These are phyloP conservation scores for Archegozetes longisetosus DNA, from an alignment of 1,140 invertebrate species.

Conservation along the genomic window DNA sequence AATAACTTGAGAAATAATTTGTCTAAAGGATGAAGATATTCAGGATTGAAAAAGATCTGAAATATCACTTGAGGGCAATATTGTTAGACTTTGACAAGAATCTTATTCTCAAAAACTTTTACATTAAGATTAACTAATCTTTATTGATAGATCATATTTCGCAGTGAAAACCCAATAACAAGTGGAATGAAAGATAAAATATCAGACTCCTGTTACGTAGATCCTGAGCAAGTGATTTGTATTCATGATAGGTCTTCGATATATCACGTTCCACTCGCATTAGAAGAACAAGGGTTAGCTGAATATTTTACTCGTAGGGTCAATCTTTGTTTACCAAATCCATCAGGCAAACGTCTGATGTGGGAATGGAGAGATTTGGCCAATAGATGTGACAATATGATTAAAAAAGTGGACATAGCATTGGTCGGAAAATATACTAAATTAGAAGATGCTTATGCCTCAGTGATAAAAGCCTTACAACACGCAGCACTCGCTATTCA, in stretches of 20 bases:
- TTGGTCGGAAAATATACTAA: slow-evolving; percentile 99
- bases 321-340: slow-evolving; percentile 19
- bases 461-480: slow-evolving; percentile 82
- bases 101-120: no score
- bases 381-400: slow-evolving; percentile 56
- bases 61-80: no score
- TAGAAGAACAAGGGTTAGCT: slow-evolving; percentile 77
- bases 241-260: slow-evolving; percentile 87
- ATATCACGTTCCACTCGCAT: slow-evolving; percentile 83
- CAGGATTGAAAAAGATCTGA: no score
- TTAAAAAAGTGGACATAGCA: slow-evolving; percentile 70
- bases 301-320: slow-evolving; percentile 43
- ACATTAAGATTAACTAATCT: slow-evolving; percentile 4
- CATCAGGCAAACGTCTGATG: slow-evolving; percentile 45
- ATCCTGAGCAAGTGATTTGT: slow-evolving; percentile 62
- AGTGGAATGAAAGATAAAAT: slow-evolving; percentile 77
- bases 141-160: slow-evolving; percentile 53
- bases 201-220: slow-evolving; percentile 90
- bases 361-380: slow-evolving; percentile 78
- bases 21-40: no score
- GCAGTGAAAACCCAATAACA: slow-evolving; percentile 69
- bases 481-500: slow-evolving; percentile 73
- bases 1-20: no score
- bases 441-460: slow-evolving; percentile 88
- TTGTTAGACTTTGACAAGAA: no score